These are phyloP conservation scores for Euwallacea similis DNA, from an alignment of 1,140 invertebrate genomes.

Conservation along the genomic window DNA sequence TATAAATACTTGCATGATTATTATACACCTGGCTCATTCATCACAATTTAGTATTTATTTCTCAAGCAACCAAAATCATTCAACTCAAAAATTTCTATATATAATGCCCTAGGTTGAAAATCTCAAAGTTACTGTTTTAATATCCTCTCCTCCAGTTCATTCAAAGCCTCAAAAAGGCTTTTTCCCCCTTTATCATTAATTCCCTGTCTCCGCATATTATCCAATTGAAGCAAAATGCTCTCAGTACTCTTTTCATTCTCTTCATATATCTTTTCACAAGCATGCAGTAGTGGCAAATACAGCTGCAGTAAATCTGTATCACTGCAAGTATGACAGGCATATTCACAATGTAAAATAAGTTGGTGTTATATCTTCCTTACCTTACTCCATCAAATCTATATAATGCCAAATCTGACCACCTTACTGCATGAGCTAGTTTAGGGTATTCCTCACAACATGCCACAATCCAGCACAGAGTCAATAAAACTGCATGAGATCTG, in stretches of 20 bases:
- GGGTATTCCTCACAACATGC: constrained; percentile 60
- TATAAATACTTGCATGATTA: too few relatives aligned
- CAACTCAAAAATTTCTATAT: too few relatives aligned
- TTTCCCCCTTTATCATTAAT: constrained; percentile 62
- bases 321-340: constrained; percentile 47
- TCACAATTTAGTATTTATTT: too few relatives aligned
- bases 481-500: constrained; percentile 65
- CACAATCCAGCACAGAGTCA: constrained; percentile 72
- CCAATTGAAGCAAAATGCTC: constrained; percentile 62
- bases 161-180: constrained; percentile 51
- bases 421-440: constrained; percentile 57
- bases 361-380: constrained; percentile 9
- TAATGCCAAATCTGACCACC: constrained; percentile 71
- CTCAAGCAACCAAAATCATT: too few relatives aligned
- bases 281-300: constrained; percentile 70
- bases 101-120: too few relatives aligned
- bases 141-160: constrained; percentile 34
- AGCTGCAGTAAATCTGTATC: constrained; percentile 66
- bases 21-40: too few relatives aligned
- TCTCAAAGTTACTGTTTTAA: too few relatives aligned
- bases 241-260: constrained; percentile 64
- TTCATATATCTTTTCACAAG: constrained; percentile 69
- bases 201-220: constrained; percentile 61
- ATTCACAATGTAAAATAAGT: not conserved
- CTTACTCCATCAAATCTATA: constrained; percentile 63